Base-by-base conservation (phyloP, 2,113 vertebrate genomes). In the Callipepla californica region DNA sequence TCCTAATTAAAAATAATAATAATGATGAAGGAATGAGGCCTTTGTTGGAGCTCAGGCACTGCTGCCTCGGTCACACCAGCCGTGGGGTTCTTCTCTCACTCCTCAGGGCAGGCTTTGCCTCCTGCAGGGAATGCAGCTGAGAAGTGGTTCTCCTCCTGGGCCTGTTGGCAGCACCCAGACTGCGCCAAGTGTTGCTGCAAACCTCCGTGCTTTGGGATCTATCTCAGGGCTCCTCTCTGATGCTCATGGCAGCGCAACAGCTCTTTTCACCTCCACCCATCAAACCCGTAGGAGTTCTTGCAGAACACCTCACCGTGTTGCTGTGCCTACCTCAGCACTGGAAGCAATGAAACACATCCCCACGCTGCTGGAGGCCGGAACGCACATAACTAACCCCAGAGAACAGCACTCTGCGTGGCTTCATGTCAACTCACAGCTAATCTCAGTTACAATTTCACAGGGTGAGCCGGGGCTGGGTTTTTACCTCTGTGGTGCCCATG, bases 401-500 rank as follows among this genome's bases (percentile, higher is more conserved):
- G 65, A 42, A 36, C 55, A 50, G 17, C 0, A 1, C 20, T 3
- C 21, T 20, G 26, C 0, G 0, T 57, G 21, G 36, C 45, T 32
- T 57, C 42, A 47, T 21, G 15, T 30, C 55, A 59, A 34, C 42
- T 34, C 0, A 0, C 73, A 58, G 44, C 57, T 45, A 5, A 0
- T 34, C 75, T 80, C 51, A 45, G 51, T 78, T 58, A 30, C 4
- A 5, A 2, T 7, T 22, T 74, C 65, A 67, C 55, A 48, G 58
- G 23, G 36, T 28, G 87, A 38, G 19, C 47, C 84, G 57, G 36
- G 74, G 38, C 42, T 23, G 25, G 5, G 50, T 80, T 73, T 73
- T 70, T 47, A 45, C 47, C 50, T 89, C 34, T 10, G 2, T 26
- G 7, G 8, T 81, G 25, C 68, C 50, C 42, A 21, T 6, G 13